phyloP scores from a whole-genome alignment of 2,888 invertebrate genomes.

The Fragum fragum region DNA sequence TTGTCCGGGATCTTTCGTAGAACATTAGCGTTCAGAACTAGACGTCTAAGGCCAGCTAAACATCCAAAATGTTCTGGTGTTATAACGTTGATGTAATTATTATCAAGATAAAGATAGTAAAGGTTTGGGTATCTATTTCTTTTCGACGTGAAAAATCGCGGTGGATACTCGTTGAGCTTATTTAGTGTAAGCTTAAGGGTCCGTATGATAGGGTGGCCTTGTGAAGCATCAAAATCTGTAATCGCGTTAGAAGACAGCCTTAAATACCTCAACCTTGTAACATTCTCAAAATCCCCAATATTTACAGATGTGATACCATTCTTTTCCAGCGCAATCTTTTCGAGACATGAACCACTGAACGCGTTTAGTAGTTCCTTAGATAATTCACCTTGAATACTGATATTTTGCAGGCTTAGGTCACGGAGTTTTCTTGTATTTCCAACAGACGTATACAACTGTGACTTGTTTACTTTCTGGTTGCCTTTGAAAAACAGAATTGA shows the following conservation, averaged over 20 bases:
- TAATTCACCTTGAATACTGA: not conserved
- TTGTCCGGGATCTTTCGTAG: not conserved
- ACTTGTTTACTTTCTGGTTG: constrained; percentile 8
- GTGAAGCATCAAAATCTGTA: not conserved
- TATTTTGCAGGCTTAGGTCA: not conserved
- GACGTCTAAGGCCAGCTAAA: not conserved
- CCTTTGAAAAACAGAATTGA: not conserved
- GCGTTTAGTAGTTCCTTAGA: not conserved
- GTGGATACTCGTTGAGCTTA: not conserved
- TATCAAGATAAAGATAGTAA: not conserved
- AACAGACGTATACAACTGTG: constrained; percentile 10
- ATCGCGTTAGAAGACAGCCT: not conserved
- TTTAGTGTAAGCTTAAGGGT: not conserved
- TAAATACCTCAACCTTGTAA: not conserved
- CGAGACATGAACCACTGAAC: not conserved
- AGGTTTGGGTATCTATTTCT: not conserved
- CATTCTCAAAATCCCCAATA: not conserved
- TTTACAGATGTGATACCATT: not conserved
- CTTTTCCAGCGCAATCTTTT: not conserved
- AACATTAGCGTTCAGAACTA: not conserved
- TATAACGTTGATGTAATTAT: not conserved
- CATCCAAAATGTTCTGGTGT: not conserved
- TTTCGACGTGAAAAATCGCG: not conserved
- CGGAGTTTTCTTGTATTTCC: not conserved
- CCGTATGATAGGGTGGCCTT: not conserved